Percentiles rank a stretch among this genome's conserved stretches.
These are phyloP conservation scores for Ramphastos sulfuratus DNA, from an alignment of 2,113 vertebrate species.

Conservation along the genomic window DNA sequence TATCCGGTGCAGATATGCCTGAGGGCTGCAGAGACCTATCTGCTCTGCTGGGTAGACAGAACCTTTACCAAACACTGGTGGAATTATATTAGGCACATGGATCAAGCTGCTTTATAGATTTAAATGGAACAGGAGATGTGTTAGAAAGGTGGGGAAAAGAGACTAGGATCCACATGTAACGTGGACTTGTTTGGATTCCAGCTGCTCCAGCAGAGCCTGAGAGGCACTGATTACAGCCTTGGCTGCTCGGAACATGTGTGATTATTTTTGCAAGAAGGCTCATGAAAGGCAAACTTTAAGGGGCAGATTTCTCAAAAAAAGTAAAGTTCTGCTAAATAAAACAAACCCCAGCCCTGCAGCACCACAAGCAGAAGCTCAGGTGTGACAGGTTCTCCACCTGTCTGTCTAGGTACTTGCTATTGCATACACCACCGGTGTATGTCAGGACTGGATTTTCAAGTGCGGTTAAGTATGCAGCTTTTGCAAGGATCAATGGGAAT, in stretches of 20 bases:
- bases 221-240: background rate
- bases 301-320: background rate
- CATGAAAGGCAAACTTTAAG: slow-evolving; percentile 26
- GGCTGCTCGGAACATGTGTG: background rate
- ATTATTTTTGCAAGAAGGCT: background rate
- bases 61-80: background rate
- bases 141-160: background rate
- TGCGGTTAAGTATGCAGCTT: background rate
- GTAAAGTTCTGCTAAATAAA: background rate
- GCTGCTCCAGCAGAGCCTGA: background rate
- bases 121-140: background rate
- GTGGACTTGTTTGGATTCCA: slow-evolving; percentile 9
- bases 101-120: background rate
- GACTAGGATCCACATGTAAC: background rate
- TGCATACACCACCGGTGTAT: rapidly evolving
- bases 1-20: no score
- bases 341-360: background rate
- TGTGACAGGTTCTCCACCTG: background rate
- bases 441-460: background rate
- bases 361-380: background rate
- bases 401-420: background rate
- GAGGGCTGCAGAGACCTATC: no score
- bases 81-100: background rate
- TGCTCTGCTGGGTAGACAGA: background rate
- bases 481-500: background rate